Conservation (phyloP, 2,888 invertebrate species). For the Resseliella maxima region DNA sequence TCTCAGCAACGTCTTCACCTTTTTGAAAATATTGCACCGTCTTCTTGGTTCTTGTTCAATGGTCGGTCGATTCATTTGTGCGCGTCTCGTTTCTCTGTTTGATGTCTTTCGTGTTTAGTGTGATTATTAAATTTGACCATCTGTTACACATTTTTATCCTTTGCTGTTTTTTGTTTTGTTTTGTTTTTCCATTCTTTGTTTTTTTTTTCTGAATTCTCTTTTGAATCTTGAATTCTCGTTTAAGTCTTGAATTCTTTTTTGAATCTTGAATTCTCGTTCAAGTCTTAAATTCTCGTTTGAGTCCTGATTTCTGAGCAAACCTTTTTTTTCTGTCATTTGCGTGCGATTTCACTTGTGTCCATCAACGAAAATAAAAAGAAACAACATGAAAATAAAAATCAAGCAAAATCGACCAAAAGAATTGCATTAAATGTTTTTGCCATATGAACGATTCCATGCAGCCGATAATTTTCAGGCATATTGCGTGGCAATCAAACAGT, state of each 20-base stretch:
- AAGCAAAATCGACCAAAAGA: background rate
- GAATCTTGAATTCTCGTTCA: background rate
- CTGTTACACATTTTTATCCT: slow-evolving; percentile 31
- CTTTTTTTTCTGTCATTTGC: no score
- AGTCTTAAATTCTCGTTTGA: background rate
- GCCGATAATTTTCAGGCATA: slow-evolving; percentile 7
- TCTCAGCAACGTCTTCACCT: background rate
- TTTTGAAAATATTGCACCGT: background rate
- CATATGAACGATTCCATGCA: slow-evolving; percentile 12
- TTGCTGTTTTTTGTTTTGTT: background rate
- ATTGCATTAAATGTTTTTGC: slow-evolving; percentile 11
- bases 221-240: background rate
- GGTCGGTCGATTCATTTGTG: no score
- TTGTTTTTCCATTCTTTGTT: background rate
- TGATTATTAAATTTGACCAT: slow-evolving; percentile 29
- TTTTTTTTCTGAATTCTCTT: background rate
- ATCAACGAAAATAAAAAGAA: background rate
- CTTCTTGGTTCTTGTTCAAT: no score
- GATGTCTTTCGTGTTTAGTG: slow-evolving; percentile 38
- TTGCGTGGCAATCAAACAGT: background rate
- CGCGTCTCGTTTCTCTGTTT: background rate
- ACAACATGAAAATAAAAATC: background rate
- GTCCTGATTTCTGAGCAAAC: background rate
- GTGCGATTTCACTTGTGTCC: background rate
- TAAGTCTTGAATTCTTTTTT: background rate